Percentiles rank a stretch among this genome's conserved stretches.
Evolutionary conservation across 2,888 invertebrate genomes (phyloP).

Genomic region (Peribatodes rhomboidaria): DNA sequence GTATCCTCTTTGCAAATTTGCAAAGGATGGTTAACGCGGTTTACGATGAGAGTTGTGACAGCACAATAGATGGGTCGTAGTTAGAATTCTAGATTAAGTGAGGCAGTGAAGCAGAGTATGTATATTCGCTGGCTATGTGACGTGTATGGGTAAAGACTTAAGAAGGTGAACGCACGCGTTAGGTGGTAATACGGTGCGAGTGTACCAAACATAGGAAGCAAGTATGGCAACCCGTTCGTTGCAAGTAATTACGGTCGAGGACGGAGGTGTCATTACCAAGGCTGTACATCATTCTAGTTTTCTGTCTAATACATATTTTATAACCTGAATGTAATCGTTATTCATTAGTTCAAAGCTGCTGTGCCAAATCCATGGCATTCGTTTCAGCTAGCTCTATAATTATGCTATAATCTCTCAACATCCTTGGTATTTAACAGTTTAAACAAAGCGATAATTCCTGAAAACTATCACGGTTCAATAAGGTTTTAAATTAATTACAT

Average conservation of each 20-base stretch:
- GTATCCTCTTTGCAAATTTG: slow-evolving; percentile 59
- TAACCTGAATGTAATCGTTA: slow-evolving; percentile 1
- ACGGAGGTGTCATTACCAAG: slow-evolving; percentile 36
- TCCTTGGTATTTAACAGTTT: too few species aligned
- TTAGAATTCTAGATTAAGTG: slow-evolving; percentile 46
- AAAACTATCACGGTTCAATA: too few species aligned
- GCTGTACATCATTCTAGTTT: slow-evolving; percentile 36
- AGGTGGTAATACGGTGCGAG: not conserved
- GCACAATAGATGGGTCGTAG: slow-evolving; percentile 55
- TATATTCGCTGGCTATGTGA: slow-evolving; percentile 3
- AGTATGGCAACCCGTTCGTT: slow-evolving; percentile 19
- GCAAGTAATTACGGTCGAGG: slow-evolving; percentile 33
- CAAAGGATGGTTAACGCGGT: slow-evolving; percentile 49
- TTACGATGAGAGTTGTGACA: slow-evolving; percentile 62
- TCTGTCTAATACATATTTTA: slow-evolving; percentile 23
- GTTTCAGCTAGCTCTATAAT: too few species aligned
- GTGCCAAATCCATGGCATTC: not conserved
- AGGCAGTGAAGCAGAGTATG: slow-evolving; percentile 36
- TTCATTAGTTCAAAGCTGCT: not conserved
- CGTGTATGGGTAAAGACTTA: not conserved
- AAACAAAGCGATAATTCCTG: too few species aligned
- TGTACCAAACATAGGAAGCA: too few species aligned
- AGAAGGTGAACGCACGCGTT: slow-evolving; percentile 27
- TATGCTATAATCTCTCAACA: too few species aligned
- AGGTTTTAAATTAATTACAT: not conserved